A percentile compares a stretch with the other conserved stretches of the same genome.
These are phyloP conservation scores for Drosophila recens DNA, from an alignment of 2,888 invertebrate genomes.

Conservation along the genomic window DNA sequence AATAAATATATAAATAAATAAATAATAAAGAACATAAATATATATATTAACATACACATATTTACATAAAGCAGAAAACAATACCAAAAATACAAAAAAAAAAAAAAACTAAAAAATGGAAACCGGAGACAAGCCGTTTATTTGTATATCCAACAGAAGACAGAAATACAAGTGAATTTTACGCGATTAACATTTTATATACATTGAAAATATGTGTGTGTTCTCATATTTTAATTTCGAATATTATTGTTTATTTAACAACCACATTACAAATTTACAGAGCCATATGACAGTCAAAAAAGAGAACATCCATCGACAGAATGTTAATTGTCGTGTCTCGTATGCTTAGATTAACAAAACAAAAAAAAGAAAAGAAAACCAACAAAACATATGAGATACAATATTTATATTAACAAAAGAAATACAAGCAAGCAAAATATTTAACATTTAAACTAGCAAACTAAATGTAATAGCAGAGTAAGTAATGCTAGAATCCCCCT, in stretches of 20 bases:
- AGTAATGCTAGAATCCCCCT: constrained; percentile 31
- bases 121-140: constrained; percentile 26
- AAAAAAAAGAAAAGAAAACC: neutral
- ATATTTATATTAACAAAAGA: constrained; percentile 18
- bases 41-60: constrained; percentile 38
- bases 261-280: constrained; percentile 12
- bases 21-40: constrained; percentile 41
- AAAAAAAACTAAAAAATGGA: constrained; percentile 13
- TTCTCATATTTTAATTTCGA: constrained; percentile 11
- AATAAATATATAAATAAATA: constrained; percentile 37
- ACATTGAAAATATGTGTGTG: constrained; percentile 25
- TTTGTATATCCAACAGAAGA: constrained; percentile 26
- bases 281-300: constrained; percentile 9
- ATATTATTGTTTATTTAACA: constrained; percentile 19
- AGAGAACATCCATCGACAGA: constrained; percentile 5
- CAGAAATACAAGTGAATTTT: constrained; percentile 22
- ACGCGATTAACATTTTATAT: constrained; percentile 34
- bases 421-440: constrained; percentile 38
- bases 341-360: constrained; percentile 29
- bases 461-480: constrained; percentile 43
- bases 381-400: constrained; percentile 33
- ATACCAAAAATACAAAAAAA: neutral
- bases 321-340: constrained; percentile 35
- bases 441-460: constrained; percentile 54
- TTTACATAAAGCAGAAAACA: constrained; percentile 48